Base-by-base conservation (phyloP, 1,140 invertebrate species). In the Drosophila chauvacae region DNA sequence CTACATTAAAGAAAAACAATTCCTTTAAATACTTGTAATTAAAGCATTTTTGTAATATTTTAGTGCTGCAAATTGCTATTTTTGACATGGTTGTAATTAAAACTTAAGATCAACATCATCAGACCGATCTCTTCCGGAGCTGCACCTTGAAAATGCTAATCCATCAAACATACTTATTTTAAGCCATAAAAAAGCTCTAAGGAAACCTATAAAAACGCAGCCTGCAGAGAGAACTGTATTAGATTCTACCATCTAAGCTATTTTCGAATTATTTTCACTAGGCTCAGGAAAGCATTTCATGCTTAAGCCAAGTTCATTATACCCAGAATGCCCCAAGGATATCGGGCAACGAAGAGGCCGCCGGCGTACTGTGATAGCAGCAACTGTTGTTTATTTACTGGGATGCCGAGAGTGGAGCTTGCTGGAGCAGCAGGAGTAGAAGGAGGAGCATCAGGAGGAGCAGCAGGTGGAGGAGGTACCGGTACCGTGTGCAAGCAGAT, bases 301-400 rank as follows among this genome's bases (percentile, higher is more conserved):
- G 33, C 63, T 33, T 16, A n/a, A 23, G 20, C 53, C 48, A 50
- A 37, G 68, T 72, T 51, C 66, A 73, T 73, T 72, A 73, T 51
- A 73, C 70, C 56, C 70, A 28, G 11, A 14, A 26, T 39, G 44
- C 50, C 70, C 70, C 42, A 20, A 42, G 55, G 70, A 73, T 73
- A 72, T 73, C 53, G 70, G 55, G 68, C 66, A 60, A 33, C 55
- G 37, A 60, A 57, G 37, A 26, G 70, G 44, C 70, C 68, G 45
- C 68, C 37, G 18, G 70, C 66, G 16, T 4, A 30, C 63, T 55
- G 63, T 69, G 66, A 68, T 70, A 68, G 66, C 69, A 70, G 51
- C 28, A 71, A 28, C 65, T 71, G 69, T 69, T 74, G 59, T 82
- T 82, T 78, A 64, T 80, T 81, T 64, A 65, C 70, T 60, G 37